Percentiles rank a stretch among this genome's conserved stretches.
These are phyloP conservation scores for Hydrocynus forskahlii DNA, from an alignment of 2,797 vertebrate genomes.

Conservation along the genomic window DNA sequence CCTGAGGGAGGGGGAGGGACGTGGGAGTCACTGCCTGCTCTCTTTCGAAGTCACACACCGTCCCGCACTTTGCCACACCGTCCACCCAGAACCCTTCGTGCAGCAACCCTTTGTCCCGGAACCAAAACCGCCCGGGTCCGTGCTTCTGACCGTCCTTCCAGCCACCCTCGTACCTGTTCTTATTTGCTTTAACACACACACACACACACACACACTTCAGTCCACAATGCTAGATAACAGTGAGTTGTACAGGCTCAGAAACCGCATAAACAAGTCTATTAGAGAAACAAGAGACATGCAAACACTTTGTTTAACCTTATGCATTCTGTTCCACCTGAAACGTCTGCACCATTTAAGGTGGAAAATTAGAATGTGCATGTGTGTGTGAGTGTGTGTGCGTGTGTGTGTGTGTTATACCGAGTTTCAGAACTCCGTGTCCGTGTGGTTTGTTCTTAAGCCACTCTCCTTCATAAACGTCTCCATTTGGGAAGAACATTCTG, in stretches of 20 bases:
- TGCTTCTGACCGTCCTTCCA: slow-evolving; percentile 89
- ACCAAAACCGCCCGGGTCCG: slow-evolving; percentile 83
- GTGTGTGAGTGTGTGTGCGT: neutral
- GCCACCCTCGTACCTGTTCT: slow-evolving; percentile 85
- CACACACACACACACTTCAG: neutral
- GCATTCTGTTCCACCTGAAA: too few species aligned
- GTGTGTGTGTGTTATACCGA: slow-evolving; percentile 71
- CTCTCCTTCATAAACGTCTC: slow-evolving; percentile 88
- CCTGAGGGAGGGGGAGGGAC: slow-evolving; percentile 87
- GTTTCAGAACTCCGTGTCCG: slow-evolving; percentile 81
- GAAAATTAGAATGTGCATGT: too few species aligned
- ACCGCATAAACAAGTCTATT: neutral
- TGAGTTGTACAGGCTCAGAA: neutral
- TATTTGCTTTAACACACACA: slow-evolving; percentile 76
- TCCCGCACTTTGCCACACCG: slow-evolving; percentile 85
- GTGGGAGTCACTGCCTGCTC: slow-evolving; percentile 75
- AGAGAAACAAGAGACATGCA: too few species aligned
- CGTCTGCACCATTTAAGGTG: too few species aligned
- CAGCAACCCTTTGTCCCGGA: slow-evolving; percentile 82
- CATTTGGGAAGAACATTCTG: slow-evolving; percentile 80
- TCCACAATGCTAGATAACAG: neutral
- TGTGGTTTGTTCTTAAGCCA: slow-evolving; percentile 80
- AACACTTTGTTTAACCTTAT: too few species aligned
- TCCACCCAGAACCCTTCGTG: slow-evolving; percentile 89
- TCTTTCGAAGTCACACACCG: slow-evolving; percentile 80